Conservation (phyloP, 2,113 vertebrate species). For the Heterotilapia buettikoferi region DNA sequence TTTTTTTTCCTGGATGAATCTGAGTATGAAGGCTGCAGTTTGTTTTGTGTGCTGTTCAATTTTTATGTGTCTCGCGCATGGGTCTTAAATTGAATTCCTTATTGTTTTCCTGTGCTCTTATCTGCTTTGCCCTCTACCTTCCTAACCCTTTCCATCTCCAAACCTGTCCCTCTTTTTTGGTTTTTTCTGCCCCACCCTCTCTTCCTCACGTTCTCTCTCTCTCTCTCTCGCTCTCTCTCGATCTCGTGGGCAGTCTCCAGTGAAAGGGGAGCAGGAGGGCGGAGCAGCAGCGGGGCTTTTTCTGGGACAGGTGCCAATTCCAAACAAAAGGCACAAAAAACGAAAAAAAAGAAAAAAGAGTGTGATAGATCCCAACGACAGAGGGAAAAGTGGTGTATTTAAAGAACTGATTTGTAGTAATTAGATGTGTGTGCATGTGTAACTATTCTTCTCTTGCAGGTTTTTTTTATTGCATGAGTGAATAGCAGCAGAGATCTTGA, state of each 20-base stretch:
- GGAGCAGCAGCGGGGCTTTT: conserved; percentile 76
- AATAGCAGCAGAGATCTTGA: conserved; percentile 50
- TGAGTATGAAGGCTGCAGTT: conserved; percentile 31
- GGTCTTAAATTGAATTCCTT: conserved; percentile 35
- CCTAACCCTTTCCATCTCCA: conserved; percentile 39
- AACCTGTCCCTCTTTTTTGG: conserved; percentile 49
- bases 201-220: conserved; percentile 14
- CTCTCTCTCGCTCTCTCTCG: conserved; percentile 30
- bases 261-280: conserved; percentile 77
- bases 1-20: neutral
- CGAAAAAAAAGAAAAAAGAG: conserved; percentile 47
- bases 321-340: conserved; percentile 86
- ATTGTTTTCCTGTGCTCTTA: conserved; percentile 36
- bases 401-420: conserved; percentile 33
- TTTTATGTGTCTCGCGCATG: conserved; percentile 11
- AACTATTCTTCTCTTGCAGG: conserved; percentile 23
- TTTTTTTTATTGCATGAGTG: conserved; percentile 25
- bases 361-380: conserved; percentile 63
- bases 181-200: conserved; percentile 57
- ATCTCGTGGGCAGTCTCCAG: conserved; percentile 60
- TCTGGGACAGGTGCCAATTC: conserved; percentile 91
- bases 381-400: conserved; percentile 46
- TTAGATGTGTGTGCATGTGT: conserved; percentile 33
- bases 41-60: neutral
- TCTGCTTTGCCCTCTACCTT: conserved; percentile 37